A percentile compares a stretch with the other conserved stretches of the same genome.
phyloP scores from a whole-genome alignment of 23 tunicate species.

The Ciona savignyi region DNA sequence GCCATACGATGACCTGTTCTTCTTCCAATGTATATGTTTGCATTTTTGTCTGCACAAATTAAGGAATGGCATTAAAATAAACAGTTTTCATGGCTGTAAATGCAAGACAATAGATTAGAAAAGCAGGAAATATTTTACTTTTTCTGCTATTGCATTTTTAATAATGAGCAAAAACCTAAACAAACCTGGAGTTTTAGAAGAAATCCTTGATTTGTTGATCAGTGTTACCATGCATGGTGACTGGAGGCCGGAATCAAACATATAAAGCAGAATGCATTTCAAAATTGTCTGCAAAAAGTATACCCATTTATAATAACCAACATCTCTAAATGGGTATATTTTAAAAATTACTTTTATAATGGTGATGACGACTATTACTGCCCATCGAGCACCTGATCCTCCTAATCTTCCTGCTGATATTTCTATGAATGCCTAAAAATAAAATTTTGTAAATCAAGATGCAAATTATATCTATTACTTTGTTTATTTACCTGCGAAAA shows the following conservation, averaged over 20 bases:
- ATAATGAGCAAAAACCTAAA: no score
- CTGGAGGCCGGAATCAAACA: conserved; percentile 54
- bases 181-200: background rate
- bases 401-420: conserved; percentile 51
- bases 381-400: conserved; percentile 79
- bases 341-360: conserved; percentile 48
- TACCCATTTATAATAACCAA: no score
- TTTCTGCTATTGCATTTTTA: no score
- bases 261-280: conserved; percentile 42
- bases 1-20: conserved; percentile 58
- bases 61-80: no score
- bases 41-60: background rate
- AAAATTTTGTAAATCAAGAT: background rate
- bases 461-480: background rate
- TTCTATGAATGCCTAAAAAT: conserved; percentile 74
- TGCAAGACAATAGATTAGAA: background rate
- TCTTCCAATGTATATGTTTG: conserved; percentile 38
- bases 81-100: no score
- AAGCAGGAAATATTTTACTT: no score
- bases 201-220: background rate
- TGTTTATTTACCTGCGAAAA: conserved; percentile 36
- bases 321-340: background rate
- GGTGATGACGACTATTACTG: conserved; percentile 57
- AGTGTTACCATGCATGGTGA: background rate
- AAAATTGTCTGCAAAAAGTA: conserved; percentile 35